Evolutionary conservation across 2,113 vertebrate genomes (phyloP).

Genomic region (Dunckerocampus dactyliophorus): DNA sequence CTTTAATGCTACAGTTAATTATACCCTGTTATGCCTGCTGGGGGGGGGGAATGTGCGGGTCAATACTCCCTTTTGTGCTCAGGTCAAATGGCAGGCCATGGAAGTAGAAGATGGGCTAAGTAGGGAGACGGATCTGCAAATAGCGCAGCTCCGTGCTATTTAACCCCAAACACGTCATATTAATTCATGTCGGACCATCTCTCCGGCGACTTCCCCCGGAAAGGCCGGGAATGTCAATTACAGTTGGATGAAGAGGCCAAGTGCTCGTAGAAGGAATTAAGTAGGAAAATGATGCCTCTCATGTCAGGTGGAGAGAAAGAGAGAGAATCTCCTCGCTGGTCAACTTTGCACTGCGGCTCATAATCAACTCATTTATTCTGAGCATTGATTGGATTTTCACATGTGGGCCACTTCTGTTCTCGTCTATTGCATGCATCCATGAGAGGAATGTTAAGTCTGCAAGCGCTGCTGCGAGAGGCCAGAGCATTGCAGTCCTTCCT

Average conservation of each 20-base stretch:
- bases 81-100: constrained; percentile 48
- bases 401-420: background rate
- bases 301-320: background rate
- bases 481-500: constrained; percentile 47
- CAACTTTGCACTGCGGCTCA: background rate
- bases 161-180: background rate
- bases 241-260: background rate
- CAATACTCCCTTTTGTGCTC: constrained; percentile 55
- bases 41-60: constrained; percentile 47
- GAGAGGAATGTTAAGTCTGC: constrained; percentile 9
- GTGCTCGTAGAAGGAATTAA: background rate
- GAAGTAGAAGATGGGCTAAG: constrained; percentile 38
- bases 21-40: constrained; percentile 41
- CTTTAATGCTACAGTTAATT: constrained; percentile 66
- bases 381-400: background rate
- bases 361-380: background rate
- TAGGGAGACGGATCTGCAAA: constrained; percentile 17
- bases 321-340: background rate
- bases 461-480: constrained; percentile 23
- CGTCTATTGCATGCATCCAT: background rate
- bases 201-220: background rate
- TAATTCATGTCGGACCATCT: background rate
- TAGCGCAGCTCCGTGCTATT: background rate
- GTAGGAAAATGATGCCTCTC: background rate
- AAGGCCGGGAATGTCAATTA: background rate